phyloP scores from a whole-genome alignment of 2,888 invertebrate genomes.

The Dryococelus australis region DNA sequence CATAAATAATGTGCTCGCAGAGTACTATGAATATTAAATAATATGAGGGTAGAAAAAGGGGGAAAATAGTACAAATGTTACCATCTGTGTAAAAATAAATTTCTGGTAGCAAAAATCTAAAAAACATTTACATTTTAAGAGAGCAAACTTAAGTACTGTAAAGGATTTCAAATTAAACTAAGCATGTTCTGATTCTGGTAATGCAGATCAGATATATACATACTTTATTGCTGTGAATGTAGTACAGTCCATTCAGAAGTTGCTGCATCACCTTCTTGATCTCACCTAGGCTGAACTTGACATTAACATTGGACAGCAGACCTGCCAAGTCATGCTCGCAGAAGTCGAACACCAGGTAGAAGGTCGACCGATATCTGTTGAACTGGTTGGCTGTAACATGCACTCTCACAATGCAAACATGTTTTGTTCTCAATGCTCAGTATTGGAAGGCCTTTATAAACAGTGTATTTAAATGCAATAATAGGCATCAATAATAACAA shows the following conservation, averaged over 20 bases:
- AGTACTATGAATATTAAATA: too few species aligned
- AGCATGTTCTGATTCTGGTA: too few species aligned
- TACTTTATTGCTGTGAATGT: conserved; percentile 81
- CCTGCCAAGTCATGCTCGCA: conserved; percentile 99
- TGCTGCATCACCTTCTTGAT: conserved; percentile 95
- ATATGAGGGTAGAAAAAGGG: too few species aligned
- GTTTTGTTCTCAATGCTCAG: background rate
- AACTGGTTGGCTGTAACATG: conserved; percentile 63
- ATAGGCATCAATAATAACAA: background rate
- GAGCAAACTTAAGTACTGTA: too few species aligned
- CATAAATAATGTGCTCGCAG: too few species aligned
- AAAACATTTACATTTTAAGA: too few species aligned
- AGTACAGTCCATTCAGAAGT: conserved; percentile 87
- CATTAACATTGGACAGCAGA: conserved; percentile 90
- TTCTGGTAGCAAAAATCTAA: too few species aligned
- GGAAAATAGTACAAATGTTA: too few species aligned
- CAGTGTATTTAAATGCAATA: too few species aligned
- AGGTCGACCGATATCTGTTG: conserved; percentile 84
- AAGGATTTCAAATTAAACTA: too few species aligned
- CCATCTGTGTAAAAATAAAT: too few species aligned
- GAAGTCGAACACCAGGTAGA: conserved; percentile 97
- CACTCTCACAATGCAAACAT: conserved; percentile 28
- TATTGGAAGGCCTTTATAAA: background rate
- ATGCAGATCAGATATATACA: background rate
- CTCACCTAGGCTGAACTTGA: conserved; percentile 95